phyloP scores from a whole-genome alignment of 2,797 vertebrate genomes.

The Sarcoramphus papa region DNA sequence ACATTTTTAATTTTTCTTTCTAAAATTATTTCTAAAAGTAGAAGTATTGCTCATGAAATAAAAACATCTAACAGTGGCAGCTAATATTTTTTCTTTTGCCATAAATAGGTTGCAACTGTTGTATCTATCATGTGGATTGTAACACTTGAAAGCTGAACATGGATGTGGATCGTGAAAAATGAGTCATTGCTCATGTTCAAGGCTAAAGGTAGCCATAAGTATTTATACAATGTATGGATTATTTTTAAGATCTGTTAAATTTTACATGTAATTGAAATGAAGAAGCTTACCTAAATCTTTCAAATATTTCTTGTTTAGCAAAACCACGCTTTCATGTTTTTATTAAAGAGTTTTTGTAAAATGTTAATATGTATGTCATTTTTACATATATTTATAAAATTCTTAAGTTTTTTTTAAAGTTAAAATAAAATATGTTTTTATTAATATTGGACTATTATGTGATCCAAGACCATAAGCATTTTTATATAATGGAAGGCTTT shows the following conservation, averaged over 20 bases:
- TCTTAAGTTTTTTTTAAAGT: background rate
- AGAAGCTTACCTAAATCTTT: background rate
- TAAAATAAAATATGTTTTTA: background rate
- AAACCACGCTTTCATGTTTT: background rate
- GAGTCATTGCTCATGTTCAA: background rate
- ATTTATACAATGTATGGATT: background rate
- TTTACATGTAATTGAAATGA: background rate
- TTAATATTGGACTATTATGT: background rate
- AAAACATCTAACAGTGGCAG: background rate
- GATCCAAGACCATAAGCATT: background rate
- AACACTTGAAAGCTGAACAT: background rate
- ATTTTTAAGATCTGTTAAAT: background rate
- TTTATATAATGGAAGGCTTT: background rate
- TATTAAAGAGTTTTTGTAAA: background rate
- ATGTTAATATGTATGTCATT: background rate
- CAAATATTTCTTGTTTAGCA: background rate
- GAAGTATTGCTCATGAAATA: background rate
- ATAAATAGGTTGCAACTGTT: background rate
- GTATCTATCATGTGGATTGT: background rate
- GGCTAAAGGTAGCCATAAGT: background rate
- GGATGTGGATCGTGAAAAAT: background rate
- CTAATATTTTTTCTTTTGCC: background rate
- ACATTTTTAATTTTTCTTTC: background rate
- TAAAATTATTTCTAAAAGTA: background rate
- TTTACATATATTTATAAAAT: background rate